Percentiles rank a stretch among this genome's conserved stretches.
phyloP scores from a whole-genome alignment of 2,888 invertebrate genomes.

The Polietes domitor region DNA sequence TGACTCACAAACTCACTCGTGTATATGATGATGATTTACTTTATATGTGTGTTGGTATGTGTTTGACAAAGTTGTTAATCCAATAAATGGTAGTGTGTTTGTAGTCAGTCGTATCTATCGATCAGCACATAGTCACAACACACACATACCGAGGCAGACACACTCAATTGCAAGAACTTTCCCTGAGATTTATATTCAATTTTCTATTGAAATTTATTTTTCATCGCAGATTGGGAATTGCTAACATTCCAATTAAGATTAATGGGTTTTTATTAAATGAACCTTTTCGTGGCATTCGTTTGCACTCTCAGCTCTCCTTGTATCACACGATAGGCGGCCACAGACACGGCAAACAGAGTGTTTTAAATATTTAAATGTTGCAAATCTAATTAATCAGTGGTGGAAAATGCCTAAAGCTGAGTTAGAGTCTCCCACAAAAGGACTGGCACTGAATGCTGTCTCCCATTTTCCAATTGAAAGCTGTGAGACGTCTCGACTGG shows the following conservation, averaged over 20 bases:
- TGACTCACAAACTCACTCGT: no score
- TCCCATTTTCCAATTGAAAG: no score
- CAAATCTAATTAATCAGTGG: no score
- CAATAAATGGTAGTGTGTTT: background rate
- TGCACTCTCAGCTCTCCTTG: background rate
- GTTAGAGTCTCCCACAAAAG: no score
- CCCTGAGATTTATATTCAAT: background rate
- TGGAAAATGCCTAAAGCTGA: no score
- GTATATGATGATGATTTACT: background rate
- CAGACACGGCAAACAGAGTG: no score
- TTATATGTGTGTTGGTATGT: background rate
- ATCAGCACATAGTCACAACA: background rate
- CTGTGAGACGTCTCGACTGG: no score
- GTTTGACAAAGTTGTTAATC: slow-evolving; percentile 4
- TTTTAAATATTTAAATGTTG: no score
- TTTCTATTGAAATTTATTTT: slow-evolving; percentile 8
- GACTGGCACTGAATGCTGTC: no score
- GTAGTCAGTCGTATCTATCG: background rate
- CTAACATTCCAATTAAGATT: slow-evolving; percentile 58
- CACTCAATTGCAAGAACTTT: background rate
- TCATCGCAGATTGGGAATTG: slow-evolving; percentile 42
- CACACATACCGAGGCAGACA: no score
- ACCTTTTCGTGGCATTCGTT: background rate
- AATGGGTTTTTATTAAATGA: slow-evolving; percentile 44
- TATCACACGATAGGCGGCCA: no score